Evolutionary conservation across 2,113 vertebrate genomes (phyloP).

Genomic region (Falcunculus frontatus): DNA sequence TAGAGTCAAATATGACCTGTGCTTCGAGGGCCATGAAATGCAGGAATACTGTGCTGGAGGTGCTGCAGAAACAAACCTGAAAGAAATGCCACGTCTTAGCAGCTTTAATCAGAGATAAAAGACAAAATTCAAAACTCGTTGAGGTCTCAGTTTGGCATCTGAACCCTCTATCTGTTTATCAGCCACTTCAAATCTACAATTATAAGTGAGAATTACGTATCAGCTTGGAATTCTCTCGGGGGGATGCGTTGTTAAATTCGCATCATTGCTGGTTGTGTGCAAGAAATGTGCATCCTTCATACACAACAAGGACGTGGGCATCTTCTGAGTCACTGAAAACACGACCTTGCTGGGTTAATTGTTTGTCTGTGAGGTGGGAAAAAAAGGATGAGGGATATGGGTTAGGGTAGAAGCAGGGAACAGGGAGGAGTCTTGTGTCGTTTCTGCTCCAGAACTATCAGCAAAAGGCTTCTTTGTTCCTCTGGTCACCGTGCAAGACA

Average conservation of each 20-base stretch:
- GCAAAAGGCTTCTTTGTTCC: neutral
- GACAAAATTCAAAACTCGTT: neutral
- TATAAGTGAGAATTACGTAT: neutral
- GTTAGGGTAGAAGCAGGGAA: neutral
- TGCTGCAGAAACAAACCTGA: neutral
- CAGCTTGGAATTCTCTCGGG: neutral
- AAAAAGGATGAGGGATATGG: neutral
- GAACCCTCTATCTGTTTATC: neutral
- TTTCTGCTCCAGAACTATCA: neutral
- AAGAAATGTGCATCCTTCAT: neutral
- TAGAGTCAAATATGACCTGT: neutral
- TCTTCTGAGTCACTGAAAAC: neutral
- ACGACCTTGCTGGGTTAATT: neutral
- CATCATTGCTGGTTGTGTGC: neutral
- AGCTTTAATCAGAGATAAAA: conserved; percentile 15
- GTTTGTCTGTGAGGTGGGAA: neutral
- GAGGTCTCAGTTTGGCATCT: neutral
- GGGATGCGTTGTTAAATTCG: neutral
- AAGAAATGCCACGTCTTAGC: neutral
- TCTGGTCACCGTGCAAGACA: neutral
- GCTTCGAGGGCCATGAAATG: neutral
- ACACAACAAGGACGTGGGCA: rapidly evolving
- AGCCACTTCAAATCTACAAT: neutral
- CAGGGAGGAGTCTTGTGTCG: neutral
- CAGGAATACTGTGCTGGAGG: neutral